Percentiles rank a stretch among this genome's conserved stretches.
Conservation (phyloP, 2,888 invertebrate genomes). For the Tinea pellionella region DNA sequence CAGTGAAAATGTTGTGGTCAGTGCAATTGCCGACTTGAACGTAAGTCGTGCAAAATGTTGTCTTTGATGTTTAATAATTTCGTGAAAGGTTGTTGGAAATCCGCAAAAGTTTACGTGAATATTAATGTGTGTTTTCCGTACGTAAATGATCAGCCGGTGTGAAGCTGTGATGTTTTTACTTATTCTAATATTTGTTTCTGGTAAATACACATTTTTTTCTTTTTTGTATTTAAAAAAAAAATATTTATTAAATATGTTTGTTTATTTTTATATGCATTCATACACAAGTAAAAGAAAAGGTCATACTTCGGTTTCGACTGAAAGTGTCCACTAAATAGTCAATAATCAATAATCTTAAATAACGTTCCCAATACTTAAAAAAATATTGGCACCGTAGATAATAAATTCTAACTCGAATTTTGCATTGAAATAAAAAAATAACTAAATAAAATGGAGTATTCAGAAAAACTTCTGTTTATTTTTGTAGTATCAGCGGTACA, state of each 20-base stretch:
- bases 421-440: too few relatives aligned
- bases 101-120: background rate
- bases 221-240: background rate
- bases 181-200: constrained; percentile 44
- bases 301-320: too few relatives aligned
- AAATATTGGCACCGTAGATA: too few relatives aligned
- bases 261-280: background rate
- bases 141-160: background rate
- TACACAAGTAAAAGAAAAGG: background rate
- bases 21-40: background rate
- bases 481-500: constrained; percentile 34
- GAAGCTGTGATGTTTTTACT: constrained; percentile 51
- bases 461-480: background rate
- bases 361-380: too few relatives aligned
- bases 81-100: background rate
- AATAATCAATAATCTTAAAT: too few relatives aligned
- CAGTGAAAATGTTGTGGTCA: constrained; percentile 7
- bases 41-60: constrained; percentile 1
- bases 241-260: background rate
- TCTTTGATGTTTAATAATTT: constrained; percentile 6
- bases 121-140: background rate
- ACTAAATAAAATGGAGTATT: too few relatives aligned
- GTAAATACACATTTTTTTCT: constrained; percentile 29
- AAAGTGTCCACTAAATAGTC: too few relatives aligned
- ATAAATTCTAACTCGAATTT: too few relatives aligned